phyloP scores from a whole-genome alignment of 2,113 vertebrate species.

The Piliocolobus tephrosceles region DNA sequence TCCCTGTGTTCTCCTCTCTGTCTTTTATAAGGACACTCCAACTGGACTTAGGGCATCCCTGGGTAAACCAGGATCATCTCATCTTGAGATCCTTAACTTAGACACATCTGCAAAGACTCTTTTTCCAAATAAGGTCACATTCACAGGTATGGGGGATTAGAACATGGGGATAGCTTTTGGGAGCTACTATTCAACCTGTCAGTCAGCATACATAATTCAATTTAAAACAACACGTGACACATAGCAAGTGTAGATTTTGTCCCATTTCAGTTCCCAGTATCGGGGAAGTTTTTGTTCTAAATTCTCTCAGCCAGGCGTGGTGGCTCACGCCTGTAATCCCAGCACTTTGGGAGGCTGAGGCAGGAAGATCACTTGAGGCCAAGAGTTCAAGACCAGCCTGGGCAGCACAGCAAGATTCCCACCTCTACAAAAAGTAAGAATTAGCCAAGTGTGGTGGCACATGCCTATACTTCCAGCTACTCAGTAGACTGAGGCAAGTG shows the following conservation, averaged over 20 bases:
- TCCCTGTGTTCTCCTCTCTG: not conserved
- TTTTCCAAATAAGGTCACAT: not conserved
- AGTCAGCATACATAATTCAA: not conserved
- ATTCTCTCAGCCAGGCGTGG: not conserved
- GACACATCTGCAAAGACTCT: not conserved
- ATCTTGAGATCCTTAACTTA: not conserved
- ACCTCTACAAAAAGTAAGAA: too few species aligned
- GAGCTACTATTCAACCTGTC: not conserved
- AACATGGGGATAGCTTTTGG: not conserved
- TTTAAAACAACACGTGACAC: not conserved
- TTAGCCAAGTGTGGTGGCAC: too few species aligned
- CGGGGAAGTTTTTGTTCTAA: constrained; percentile 70
- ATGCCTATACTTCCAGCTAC: too few species aligned
- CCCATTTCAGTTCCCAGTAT: constrained; percentile 37
- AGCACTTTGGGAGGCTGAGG: too few species aligned
- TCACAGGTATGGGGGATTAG: not conserved
- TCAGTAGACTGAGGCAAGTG: too few species aligned
- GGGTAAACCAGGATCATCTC: not conserved
- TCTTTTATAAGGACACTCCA: not conserved
- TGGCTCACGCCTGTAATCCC: too few species aligned
- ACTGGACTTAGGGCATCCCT: not conserved
- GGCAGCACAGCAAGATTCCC: too few species aligned
- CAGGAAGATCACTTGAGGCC: too few species aligned
- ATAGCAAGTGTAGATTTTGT: not conserved
- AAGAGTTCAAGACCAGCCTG: too few species aligned